Evolutionary conservation across 2,888 invertebrate genomes (phyloP).

Genomic region (Epinotia nisella): DNA sequence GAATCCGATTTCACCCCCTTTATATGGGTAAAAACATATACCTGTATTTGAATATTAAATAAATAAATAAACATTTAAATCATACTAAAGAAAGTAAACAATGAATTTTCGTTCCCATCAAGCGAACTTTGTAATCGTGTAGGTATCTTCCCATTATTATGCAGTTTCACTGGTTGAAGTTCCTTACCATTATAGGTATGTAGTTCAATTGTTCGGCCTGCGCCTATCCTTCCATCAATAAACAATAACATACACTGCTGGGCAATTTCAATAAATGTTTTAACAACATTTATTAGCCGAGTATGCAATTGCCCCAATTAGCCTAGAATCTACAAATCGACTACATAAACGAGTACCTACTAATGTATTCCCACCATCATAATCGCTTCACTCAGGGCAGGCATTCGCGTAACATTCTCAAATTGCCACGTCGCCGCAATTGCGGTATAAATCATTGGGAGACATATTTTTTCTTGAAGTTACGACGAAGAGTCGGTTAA

Average conservation of each 20-base stretch:
- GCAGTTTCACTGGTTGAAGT: too few species aligned
- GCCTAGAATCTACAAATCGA: constrained; percentile 14
- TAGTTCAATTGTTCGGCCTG: too few species aligned
- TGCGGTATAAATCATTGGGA: constrained; percentile 29
- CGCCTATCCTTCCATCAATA: too few species aligned
- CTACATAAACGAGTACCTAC: constrained; percentile 6
- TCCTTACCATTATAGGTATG: too few species aligned
- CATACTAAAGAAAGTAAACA: too few species aligned
- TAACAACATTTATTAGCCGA: constrained; percentile 8
- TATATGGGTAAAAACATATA: too few species aligned
- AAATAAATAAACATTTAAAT: too few species aligned
- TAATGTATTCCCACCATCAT: constrained; percentile 16
- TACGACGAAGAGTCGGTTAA: constrained; percentile 36
- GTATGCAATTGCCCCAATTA: not conserved
- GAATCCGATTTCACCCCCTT: too few species aligned
- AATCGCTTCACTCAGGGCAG: constrained; percentile 7
- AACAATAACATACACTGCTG: not conserved
- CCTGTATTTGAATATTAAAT: too few species aligned
- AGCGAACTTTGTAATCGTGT: too few species aligned
- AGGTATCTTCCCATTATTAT: too few species aligned
- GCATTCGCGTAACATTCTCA: constrained; percentile 19
- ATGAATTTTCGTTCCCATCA: too few species aligned
- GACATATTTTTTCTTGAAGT: constrained; percentile 38
- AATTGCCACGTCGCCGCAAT: constrained; percentile 19
- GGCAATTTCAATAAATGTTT: not conserved